Evolutionary conservation across 2,113 vertebrate species (phyloP), one percentile per base, ranked within the genome.

Genomic region (Apus apus): DNA sequence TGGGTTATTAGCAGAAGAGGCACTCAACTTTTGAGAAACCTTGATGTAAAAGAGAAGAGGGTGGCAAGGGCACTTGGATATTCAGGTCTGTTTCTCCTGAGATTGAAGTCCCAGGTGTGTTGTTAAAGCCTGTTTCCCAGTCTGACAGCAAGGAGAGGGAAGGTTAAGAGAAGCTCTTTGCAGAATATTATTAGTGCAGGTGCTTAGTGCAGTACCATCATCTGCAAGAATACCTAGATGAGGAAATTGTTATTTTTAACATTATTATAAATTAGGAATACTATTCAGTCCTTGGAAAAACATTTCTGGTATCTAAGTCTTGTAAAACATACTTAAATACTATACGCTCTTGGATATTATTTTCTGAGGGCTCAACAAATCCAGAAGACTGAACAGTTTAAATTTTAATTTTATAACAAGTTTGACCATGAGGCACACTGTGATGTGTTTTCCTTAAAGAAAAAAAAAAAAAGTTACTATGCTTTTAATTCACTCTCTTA

Each of bases 61-160:
- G 45, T 91, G 45, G 77, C 70, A 92, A 94, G 62, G 70, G 19
- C 70, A 73, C 53, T 93, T 89, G 71, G 76, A 40, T 89, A 75
- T 81, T 92, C 57, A 91, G 27, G 78, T 87, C 46, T 85, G 7
- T 87, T 87, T 75, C 66, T 72, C 12, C 43, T 50, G 36, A 76
- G n/a, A 72, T 5, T 81, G 74, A 87, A 68, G 53, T 78, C 80
- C 70, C 61, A 92, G 48, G 53, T 2, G n/a, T 54, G 38, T 71
- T 92, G 81, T 89, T 87, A 87, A 90, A 78, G 58, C 40, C 30
- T 77, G 53, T 92, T 93, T 96, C 90, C 76, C 79, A 77, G 84
- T 80, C 68, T 81, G 68, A 45, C 8, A 36, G 36, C 13, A 57
- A 53, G 70, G 38, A 92, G 38, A 85, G 8, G 25, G 40, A 53